Conservation (phyloP, 2,113 vertebrate species). For the Anguilla japonica region DNA sequence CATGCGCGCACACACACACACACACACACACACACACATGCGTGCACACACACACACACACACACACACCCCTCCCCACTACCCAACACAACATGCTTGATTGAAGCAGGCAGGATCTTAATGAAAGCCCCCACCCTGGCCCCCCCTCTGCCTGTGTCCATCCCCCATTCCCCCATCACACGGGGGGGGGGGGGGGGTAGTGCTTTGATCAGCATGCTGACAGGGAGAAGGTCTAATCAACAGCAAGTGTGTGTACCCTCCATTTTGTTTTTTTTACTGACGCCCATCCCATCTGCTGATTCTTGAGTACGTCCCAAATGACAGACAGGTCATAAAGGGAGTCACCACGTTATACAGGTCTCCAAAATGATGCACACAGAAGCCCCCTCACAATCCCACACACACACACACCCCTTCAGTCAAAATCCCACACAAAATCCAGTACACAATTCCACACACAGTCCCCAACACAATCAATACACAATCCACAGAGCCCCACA, state of each 20-base stretch:
- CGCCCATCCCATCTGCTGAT: neutral
- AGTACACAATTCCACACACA: neutral
- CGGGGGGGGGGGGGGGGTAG: neutral
- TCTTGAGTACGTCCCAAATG: neutral
- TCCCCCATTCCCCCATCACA: neutral
- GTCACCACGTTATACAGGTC: neutral
- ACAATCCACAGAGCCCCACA: neutral
- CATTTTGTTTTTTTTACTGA: neutral
- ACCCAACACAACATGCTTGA: neutral
- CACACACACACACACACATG: neutral
- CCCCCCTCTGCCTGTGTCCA: neutral
- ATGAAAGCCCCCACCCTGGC: neutral
- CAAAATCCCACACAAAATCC: neutral
- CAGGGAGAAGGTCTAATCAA: neutral
- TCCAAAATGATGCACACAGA: neutral
- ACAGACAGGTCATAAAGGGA: neutral
- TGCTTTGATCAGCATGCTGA: constrained; percentile 16
- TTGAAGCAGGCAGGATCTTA: neutral
- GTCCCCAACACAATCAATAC: neutral
- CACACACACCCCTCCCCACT: neutral
- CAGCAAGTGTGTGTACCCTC: neutral
- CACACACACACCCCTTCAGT: neutral
- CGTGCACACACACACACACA: neutral
- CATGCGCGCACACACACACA: neutral
- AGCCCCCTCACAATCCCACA: neutral